Evolutionary conservation across 2,888 invertebrate species (phyloP).

Genomic region (Drosophila borborema): DNA sequence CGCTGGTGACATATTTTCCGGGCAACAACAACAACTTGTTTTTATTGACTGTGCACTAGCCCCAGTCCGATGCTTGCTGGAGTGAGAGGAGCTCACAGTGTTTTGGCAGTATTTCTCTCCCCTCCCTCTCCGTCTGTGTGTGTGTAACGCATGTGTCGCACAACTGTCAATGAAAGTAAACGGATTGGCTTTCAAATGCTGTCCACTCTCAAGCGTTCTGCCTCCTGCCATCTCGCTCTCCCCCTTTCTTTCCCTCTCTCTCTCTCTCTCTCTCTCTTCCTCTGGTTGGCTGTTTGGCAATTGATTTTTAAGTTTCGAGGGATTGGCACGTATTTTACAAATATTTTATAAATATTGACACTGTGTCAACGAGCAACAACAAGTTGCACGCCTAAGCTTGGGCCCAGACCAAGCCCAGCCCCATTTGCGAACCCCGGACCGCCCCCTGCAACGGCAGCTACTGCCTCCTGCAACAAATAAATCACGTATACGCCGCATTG

Average conservation of each 20-base stretch:
- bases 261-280: neutral
- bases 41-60: constrained; percentile 65
- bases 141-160: constrained; percentile 72
- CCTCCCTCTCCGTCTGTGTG: neutral
- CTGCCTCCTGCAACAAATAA: constrained; percentile 40
- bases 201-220: constrained; percentile 30
- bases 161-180: constrained; percentile 79
- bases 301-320: constrained; percentile 69
- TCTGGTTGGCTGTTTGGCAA: constrained; percentile 45
- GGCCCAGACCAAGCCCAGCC: neutral
- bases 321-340: constrained; percentile 73
- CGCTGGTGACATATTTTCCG: constrained; percentile 67
- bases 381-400: constrained; percentile 8
- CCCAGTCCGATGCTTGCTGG: neutral
- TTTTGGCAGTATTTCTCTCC: constrained; percentile 1
- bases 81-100: neutral
- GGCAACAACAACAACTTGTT: constrained; percentile 60
- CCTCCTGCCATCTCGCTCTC: neutral
- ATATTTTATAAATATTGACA: constrained; percentile 81
- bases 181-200: constrained; percentile 76
- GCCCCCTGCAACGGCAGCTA: neutral
- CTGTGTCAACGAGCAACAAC: constrained; percentile 50
- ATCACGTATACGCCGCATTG: constrained; percentile 72
- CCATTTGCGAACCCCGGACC: neutral
- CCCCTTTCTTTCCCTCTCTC: neutral